phyloP scores from a whole-genome alignment of 2,113 vertebrate species.

The Heloderma charlesbogerti region DNA sequence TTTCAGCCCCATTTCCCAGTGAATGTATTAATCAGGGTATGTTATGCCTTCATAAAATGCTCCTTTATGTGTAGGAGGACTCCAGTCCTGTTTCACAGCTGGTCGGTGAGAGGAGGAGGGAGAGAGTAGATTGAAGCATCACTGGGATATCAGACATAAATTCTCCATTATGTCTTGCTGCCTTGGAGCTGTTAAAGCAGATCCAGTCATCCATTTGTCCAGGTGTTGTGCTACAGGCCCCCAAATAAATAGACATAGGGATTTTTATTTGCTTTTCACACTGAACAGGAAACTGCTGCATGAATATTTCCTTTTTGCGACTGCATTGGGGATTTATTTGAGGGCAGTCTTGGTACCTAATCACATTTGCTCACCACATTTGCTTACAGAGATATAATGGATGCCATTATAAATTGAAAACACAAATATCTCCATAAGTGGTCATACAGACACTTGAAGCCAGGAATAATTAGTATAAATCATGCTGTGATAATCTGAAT shows the following conservation, averaged over 20 bases:
- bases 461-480: not conserved
- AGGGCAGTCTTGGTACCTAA: not conserved
- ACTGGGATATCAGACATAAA: not conserved
- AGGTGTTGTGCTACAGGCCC: not conserved
- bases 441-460: not conserved
- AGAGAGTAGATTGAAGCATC: not conserved
- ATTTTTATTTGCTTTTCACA: not conserved
- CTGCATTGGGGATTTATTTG: not conserved
- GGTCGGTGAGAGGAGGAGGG: not conserved
- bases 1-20: not conserved
- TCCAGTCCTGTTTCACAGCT: not conserved
- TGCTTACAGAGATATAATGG: not conserved
- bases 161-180: not conserved
- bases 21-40: not conserved
- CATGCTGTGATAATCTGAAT: not conserved
- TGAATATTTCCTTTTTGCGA: not conserved
- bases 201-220: not conserved
- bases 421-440: not conserved
- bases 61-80: not conserved
- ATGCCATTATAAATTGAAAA: conserved; percentile 12
- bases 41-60: not conserved
- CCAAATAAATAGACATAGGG: not conserved
- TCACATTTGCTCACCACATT: not conserved
- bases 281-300: not conserved
- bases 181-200: not conserved